These are phyloP conservation scores for Spilosoma lubricipeda DNA, from an alignment of 2,888 invertebrate genomes.

Conservation along the genomic window DNA sequence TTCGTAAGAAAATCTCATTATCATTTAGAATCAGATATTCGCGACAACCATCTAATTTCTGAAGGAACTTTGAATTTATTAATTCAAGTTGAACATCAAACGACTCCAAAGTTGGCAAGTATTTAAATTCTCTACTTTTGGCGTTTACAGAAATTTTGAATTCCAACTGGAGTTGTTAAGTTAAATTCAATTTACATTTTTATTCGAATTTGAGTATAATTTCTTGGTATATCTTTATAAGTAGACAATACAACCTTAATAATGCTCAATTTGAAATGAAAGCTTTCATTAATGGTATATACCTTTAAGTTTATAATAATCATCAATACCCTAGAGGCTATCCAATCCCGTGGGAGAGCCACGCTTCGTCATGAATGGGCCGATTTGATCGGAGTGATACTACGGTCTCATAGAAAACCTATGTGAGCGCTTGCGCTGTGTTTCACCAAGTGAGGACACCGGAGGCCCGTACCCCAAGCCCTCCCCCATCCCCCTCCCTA, in stretches of 20 bases:
- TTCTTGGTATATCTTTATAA: not conserved
- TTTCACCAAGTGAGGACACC: too few species aligned
- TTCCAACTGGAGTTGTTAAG: conserved; percentile 27
- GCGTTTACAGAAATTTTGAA: conserved; percentile 22
- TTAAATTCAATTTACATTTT: conserved; percentile 23
- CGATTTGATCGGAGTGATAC: too few species aligned
- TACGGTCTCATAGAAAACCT: too few species aligned
- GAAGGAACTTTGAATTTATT: conserved; percentile 25
- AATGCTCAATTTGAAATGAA: too few species aligned
- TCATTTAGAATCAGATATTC: conserved; percentile 5
- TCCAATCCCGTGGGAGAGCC: too few species aligned
- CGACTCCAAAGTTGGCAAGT: conserved; percentile 23
- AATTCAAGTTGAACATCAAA: conserved; percentile 29
- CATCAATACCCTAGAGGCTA: too few species aligned
- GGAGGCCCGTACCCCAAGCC: too few species aligned
- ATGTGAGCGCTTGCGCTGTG: too few species aligned
- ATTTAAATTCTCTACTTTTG: conserved; percentile 27
- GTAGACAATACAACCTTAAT: not conserved
- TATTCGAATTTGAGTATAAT: not conserved
- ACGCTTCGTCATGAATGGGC: too few species aligned
- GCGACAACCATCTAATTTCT: conserved; percentile 9
- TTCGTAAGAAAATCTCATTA: not conserved
- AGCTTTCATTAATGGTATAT: not conserved
- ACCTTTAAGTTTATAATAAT: not conserved
- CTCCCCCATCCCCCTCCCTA: too few species aligned